Base-by-base conservation (phyloP, 2,113 vertebrate genomes). In the Scortum barcoo region DNA sequence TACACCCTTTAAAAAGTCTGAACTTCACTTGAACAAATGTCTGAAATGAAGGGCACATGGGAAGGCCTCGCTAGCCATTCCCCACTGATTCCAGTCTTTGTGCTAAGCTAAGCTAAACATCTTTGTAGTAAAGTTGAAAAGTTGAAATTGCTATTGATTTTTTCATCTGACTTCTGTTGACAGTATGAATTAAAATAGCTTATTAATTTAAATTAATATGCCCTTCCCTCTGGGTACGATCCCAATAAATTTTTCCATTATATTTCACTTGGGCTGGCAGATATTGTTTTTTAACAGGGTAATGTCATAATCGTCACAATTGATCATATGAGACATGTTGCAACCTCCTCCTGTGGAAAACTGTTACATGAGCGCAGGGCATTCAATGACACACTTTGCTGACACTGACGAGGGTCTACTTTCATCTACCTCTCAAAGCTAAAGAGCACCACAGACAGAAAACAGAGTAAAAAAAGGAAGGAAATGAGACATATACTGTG, bases 331-430 rank as follows among this genome's bases (percentile, higher is more conserved):
- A 84, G 69, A 84, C 81, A 76, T 1, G 10, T 48, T 76, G 57
- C 73, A 80, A 72, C 58, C 69, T 38, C 46, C 42, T 61, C 65
- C 69, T 76, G 54, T 86, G 67, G 71, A 83, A 84, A 84, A 70
- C 22, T 51, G 56, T 57, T 84, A 68, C 44, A 60, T 72, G 88
- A 87, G 73, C 58, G 22, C 42, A 11, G 69, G 50, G 61, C 54
- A 82, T 65, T 82, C 87, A 81, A 76, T 86, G 84, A 91, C 83
- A 86, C 50, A 48, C 48, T 80, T 68, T 62, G 61, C 79, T 57
- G 53, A 80, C 42, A 85, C 57, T 7, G 63, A 72, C 42, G 79
- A 57, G 6, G 22, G 62, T 63, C 53, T 61, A 44, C 56, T 86
- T 86, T 88, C 54, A 73, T 78, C 51, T 53, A 33, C 60, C 79